Percentiles rank a stretch among this genome's conserved stretches.
phyloP scores from a whole-genome alignment of 2,113 vertebrate genomes.

The Notechis scutatus region DNA sequence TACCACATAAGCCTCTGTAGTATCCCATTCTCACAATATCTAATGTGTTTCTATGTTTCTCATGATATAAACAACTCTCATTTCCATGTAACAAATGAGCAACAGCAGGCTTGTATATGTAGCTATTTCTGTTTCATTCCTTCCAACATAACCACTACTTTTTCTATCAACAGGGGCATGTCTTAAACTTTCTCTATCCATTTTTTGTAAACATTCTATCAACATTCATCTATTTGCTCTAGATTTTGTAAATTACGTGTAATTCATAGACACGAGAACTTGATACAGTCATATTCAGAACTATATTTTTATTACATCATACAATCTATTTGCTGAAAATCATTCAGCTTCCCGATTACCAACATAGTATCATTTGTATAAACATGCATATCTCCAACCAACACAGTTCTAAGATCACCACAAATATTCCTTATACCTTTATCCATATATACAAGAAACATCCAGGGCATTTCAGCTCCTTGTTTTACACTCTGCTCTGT shows the following conservation, averaged over 20 bases:
- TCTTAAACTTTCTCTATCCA: background rate
- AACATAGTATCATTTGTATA: background rate
- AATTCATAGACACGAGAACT: background rate
- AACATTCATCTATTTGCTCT: background rate
- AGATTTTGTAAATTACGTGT: background rate
- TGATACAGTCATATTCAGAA: background rate
- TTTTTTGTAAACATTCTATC: background rate
- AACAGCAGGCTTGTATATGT: background rate
- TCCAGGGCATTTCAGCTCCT: background rate
- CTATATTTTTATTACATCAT: no score
- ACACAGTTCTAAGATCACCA: background rate
- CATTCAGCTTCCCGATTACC: background rate
- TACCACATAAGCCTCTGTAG: background rate
- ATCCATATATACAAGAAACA: background rate
- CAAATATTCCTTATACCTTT: background rate
- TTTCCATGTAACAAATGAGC: background rate
- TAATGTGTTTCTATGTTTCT: background rate
- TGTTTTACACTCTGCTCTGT: background rate
- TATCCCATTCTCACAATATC: background rate
- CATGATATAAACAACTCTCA: background rate
- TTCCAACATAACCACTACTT: background rate
- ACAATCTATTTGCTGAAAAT: background rate
- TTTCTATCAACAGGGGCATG: background rate
- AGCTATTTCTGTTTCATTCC: background rate
- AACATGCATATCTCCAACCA: background rate